Evolutionary conservation across 2,888 invertebrate genomes (phyloP), one percentile per base, ranked within the genome.

Genomic region (Chymomyza fuscimana): DNA sequence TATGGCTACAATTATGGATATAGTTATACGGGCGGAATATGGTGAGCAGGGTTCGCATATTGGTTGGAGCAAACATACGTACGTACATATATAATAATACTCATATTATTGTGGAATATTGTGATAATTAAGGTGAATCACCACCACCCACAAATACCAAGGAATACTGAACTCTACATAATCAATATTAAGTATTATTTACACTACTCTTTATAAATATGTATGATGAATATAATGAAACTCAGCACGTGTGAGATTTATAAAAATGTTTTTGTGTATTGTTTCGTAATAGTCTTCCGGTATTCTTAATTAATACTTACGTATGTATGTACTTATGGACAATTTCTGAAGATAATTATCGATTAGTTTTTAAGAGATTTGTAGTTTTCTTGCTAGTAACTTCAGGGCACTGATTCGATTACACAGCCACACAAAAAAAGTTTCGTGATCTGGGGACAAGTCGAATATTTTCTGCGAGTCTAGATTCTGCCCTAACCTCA

Each of bases 1-100:
- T 83, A 80, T 72, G 63, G 74, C 40, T 68, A 68, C 58, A 56
- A 62, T 40, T 81, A 85, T 72, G 77, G 86, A 19, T 88, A 88
- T 66, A 73, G 80, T 16, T 86, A 83, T 36, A 86, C 80, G 63
- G 73, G 86, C 10, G 16, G 22, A 46, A 65, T 79, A 36, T 87
- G 86, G 88, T 87, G 52, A 73, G 32, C 19, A 12, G 22, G 40
- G 19, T 6, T 12, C 40, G 2, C 12, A 12, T 4, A 46, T 4
- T 46, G 40, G 4, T 46, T 46, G 40, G 40, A 10, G 40, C 40
- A 1, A 36, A 36, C 9, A 36, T 36, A 46, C 12, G 5, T 58
- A 15, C 22, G 62, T 36, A 2, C 22, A 36, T 9, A 46, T 40
- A 36, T 32, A 15, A 65, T 67, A 65, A n/a, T 54, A 15, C 12